phyloP scores from a whole-genome alignment of 1,140 invertebrate species.

The Drosophila mayri region DNA sequence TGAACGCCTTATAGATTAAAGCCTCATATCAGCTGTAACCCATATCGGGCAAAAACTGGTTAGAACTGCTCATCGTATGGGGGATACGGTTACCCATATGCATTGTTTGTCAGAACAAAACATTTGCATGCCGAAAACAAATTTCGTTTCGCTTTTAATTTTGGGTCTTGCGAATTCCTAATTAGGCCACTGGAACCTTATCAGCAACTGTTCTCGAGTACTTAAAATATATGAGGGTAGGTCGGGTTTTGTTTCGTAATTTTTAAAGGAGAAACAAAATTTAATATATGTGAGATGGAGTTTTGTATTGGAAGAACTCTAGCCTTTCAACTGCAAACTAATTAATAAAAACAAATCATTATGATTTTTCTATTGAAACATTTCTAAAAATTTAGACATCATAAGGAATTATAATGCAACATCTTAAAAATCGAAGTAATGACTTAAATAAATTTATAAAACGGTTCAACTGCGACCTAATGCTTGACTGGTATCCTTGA shows the following conservation, averaged over 20 bases:
- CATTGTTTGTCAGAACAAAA: slow-evolving; percentile 43
- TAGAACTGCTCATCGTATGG: slow-evolving; percentile 32
- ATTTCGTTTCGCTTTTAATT: slow-evolving; percentile 30
- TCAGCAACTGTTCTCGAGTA: slow-evolving; percentile 8
- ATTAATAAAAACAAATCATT: no score
- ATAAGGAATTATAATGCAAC: no score
- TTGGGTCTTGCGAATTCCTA: slow-evolving; percentile 21
- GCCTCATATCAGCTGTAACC: background rate
- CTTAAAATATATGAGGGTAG: slow-evolving; percentile 24
- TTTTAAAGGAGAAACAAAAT: background rate
- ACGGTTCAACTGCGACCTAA: no score
- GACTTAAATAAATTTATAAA: no score
- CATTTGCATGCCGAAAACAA: slow-evolving; percentile 36
- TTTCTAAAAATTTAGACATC: no score
- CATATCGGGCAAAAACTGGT: slow-evolving; percentile 47
- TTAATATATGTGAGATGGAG: background rate
- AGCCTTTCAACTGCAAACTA: background rate
- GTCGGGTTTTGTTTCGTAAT: slow-evolving; percentile 20
- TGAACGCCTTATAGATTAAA: background rate
- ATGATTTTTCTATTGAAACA: no score
- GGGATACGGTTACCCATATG: slow-evolving; percentile 6
- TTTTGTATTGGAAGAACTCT: background rate
- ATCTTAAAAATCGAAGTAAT: no score
- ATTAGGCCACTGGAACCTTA: slow-evolving; percentile 36
- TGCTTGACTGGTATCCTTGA: slow-evolving; percentile 40